Conservation (phyloP, 2,113 vertebrate species). For the Perca flavescens region DNA sequence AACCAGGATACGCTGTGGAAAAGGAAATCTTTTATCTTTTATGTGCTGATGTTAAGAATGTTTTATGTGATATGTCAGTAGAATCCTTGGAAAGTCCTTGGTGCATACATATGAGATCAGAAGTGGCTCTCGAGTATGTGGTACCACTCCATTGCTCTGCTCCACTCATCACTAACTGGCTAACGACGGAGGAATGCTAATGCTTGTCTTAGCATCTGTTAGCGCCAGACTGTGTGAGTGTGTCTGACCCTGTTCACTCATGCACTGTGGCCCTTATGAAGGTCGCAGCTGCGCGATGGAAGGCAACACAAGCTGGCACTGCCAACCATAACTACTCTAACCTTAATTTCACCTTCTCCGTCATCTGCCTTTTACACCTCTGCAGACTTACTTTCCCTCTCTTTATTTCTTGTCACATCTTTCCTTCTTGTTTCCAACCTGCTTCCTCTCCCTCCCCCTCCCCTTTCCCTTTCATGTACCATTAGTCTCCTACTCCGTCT, state of each 20-base stretch:
- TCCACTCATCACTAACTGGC: slow-evolving; percentile 51
- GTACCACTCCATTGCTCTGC: slow-evolving; percentile 32
- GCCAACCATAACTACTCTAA: slow-evolving; percentile 40
- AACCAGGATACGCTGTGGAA: background rate
- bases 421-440: slow-evolving; percentile 15
- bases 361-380: slow-evolving; percentile 14
- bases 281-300: slow-evolving; percentile 66
- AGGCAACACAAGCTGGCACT: slow-evolving; percentile 65
- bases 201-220: slow-evolving; percentile 51
- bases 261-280: slow-evolving; percentile 51
- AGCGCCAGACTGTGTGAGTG: background rate
- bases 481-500: slow-evolving; percentile 48
- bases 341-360: slow-evolving; percentile 66
- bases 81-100: slow-evolving; percentile 62
- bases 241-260: slow-evolving; percentile 20
- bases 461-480: slow-evolving; percentile 40
- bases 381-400: background rate
- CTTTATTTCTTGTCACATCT: slow-evolving; percentile 40
- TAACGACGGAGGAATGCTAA: slow-evolving; percentile 66
- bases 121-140: slow-evolving; percentile 49
- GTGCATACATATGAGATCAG: slow-evolving; percentile 11
- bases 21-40: slow-evolving; percentile 8
- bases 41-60: background rate
- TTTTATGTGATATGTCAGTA: slow-evolving; percentile 17
- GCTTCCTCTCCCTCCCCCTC: background rate